Conservation (phyloP, 2,113 vertebrate genomes). For the Excalfactoria chinensis region DNA sequence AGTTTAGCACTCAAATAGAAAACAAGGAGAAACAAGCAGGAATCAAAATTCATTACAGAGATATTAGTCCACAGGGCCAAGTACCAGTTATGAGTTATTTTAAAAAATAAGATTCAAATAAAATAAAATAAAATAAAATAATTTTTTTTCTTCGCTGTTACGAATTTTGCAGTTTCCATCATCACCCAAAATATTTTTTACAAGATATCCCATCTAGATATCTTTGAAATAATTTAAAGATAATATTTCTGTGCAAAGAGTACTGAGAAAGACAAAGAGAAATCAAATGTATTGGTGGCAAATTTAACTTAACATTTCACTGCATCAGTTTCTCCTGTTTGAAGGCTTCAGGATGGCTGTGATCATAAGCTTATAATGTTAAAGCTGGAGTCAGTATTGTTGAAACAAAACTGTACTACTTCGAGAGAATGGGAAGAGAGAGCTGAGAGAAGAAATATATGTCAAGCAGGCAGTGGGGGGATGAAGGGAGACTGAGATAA, state of each 20-base stretch:
- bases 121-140: no score
- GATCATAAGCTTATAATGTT: background rate
- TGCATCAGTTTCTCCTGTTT: background rate
- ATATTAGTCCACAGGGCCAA: background rate
- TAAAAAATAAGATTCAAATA: background rate
- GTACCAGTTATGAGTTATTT: background rate
- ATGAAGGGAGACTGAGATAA: background rate
- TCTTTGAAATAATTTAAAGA: background rate
- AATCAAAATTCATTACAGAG: background rate
- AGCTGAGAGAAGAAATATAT: background rate
- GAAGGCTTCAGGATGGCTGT: background rate
- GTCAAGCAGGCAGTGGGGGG: fast-evolving
- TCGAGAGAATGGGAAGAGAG: background rate
- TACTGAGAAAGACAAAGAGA: background rate
- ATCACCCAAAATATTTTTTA: background rate
- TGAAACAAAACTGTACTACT: background rate
- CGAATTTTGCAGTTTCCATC: background rate
- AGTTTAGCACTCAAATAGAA: background rate
- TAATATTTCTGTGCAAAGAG: background rate
- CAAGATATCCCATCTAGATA: background rate
- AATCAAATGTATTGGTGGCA: background rate
- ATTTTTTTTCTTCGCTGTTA: background rate
- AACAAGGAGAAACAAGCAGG: background rate
- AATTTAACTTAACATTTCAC: background rate
- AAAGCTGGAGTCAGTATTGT: background rate